Conservation (phyloP, 1,140 invertebrate species). For the Harlomillsia oculata region DNA sequence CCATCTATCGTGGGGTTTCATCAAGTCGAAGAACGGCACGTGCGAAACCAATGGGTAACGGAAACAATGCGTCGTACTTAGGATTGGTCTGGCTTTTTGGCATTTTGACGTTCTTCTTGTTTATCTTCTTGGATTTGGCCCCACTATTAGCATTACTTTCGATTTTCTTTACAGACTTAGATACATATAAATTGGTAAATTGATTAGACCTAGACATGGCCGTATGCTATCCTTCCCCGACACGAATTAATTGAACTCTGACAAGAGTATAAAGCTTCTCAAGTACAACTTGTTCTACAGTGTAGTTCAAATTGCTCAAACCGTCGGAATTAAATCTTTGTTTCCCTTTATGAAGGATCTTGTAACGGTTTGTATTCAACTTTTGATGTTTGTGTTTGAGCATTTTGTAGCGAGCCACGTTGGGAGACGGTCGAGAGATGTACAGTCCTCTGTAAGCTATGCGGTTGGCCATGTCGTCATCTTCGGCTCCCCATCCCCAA, state of each 20-base stretch:
- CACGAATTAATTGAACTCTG: conserved; percentile 22
- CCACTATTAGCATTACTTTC: too few species aligned
- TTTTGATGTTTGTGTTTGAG: conserved; percentile 76
- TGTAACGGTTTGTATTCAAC: conserved; percentile 49
- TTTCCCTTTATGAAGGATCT: conserved; percentile 33
- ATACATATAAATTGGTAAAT: too few species aligned
- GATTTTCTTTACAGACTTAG: too few species aligned
- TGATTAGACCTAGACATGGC: not conserved
- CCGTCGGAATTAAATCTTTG: conserved; percentile 30
- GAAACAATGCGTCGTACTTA: too few species aligned
- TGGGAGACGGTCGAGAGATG: conserved; percentile 74
- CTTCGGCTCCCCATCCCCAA: conserved; percentile 89
- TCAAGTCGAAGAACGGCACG: too few species aligned
- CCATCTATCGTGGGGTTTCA: too few species aligned
- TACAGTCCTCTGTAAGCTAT: conserved; percentile 66
- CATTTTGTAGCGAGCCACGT: conserved; percentile 83
- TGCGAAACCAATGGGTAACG: too few species aligned
- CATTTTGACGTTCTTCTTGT: too few species aligned
- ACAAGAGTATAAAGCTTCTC: conserved; percentile 28
- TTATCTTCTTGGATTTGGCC: too few species aligned
- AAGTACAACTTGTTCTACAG: conserved; percentile 31
- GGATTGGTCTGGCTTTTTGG: too few species aligned
- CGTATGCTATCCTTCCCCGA: conserved; percentile 14
- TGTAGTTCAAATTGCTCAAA: conserved; percentile 32
- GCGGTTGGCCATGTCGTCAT: conserved; percentile 80